phyloP scores from a whole-genome alignment of 1,140 invertebrate species.

The Rhagoletis pomonella region DNA sequence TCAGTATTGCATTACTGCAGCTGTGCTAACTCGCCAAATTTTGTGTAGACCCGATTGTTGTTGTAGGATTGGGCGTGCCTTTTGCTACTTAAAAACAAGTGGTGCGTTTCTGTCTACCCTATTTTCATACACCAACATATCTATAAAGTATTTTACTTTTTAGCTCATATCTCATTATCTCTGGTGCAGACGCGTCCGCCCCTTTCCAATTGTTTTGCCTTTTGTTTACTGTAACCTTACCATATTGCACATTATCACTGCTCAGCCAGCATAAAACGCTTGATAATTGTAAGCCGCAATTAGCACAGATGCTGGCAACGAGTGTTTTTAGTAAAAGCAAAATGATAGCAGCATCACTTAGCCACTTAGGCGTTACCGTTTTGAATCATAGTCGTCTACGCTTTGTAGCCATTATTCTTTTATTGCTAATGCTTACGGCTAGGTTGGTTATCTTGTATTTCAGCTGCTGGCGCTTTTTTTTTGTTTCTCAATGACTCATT shows the following conservation, averaged over 20 bases:
- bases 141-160: neutral
- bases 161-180: neutral
- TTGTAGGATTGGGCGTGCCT: neutral
- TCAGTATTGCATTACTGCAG: neutral
- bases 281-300: too few relatives aligned
- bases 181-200: neutral
- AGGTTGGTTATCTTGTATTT: constrained; percentile 24
- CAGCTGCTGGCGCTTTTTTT: neutral
- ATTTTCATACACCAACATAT: neutral
- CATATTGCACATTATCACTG: neutral
- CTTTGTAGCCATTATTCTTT: neutral
- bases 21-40: neutral
- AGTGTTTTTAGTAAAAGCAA: neutral
- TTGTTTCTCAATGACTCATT: constrained; percentile 16
- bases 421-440: constrained; percentile 11
- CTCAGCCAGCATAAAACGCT: constrained; percentile 33
- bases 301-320: neutral
- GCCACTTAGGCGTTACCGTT: constrained; percentile 22
- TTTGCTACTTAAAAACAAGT: neutral
- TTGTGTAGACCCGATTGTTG: neutral
- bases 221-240: too few relatives aligned
- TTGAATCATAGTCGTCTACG: neutral
- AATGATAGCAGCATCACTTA: neutral
- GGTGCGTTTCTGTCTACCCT: neutral
- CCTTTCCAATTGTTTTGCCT: too few relatives aligned